Base-by-base conservation (phyloP, 2,888 invertebrate species). In the Gasteruption jaculator region DNA sequence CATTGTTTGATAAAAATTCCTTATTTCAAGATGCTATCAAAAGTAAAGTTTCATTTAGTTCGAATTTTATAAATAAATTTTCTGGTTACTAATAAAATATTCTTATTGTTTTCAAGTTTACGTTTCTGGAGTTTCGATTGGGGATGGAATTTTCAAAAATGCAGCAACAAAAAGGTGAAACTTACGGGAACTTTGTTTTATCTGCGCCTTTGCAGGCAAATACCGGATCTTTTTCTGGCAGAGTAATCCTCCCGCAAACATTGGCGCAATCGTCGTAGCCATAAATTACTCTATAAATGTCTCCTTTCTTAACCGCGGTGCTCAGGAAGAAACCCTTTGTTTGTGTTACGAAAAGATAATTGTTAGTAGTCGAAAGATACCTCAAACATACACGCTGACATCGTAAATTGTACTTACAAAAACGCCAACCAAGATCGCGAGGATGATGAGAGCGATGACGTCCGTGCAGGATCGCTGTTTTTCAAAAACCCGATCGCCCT, bases 191-290 rank as follows among this genome's bases (percentile, higher is more conserved):
- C 2, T 54, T 54, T 37, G 62, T 72, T 63, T 68, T 68, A 51
- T 74, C 74, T 32, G 55, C 62, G 27, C 75, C 74, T 49, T 72
- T 71, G 58, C 77, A 73, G n/a, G 56, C 48, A 22, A 71, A 71
- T 25, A 63, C 57, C 1, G 65, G 60, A 48, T 64, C 49, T 11
- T 43, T 56, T 42, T 65, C 61, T 5, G 38, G 45, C 14, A 50
- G 43, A 24, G 76, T 79, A 33, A 69, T 63, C 32, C 68, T 65
- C 2, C 82, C 82, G 57, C 84, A 84, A n/a, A 81, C 68, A 57
- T 81, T 78, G 3, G 77, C 82, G 54, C 80, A 81, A 52, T 77
- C 74, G 56, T 84, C 83, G 54, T 79, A 79, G 6, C 83, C 83
- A 54, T 79, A 75, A 27, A 80, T 63, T 15, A 82, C 68, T 12